A percentile compares a stretch with the other conserved stretches of the same genome.
Evolutionary conservation across 53 echinoderm and acorn worm species (phyloP).

Genomic region (Actinopyga echinites): DNA sequence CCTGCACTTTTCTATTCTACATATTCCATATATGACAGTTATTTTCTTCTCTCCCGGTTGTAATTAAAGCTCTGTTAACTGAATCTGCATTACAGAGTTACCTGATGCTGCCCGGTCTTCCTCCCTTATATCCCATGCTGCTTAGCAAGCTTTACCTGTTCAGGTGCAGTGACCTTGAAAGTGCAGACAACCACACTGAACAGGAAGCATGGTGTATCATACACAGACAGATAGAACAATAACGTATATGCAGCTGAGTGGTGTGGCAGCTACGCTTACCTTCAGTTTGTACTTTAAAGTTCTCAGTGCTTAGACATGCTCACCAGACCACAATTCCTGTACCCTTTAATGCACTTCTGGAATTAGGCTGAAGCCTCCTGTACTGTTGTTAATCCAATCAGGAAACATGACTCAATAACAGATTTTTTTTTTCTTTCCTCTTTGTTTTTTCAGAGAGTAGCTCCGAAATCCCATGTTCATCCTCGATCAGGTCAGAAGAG

Average conservation of each 20-base stretch:
- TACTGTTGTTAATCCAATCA: slow-evolving; percentile 28
- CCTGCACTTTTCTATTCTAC: too few species aligned
- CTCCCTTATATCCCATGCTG: too few species aligned
- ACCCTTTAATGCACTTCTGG: slow-evolving; percentile 17
- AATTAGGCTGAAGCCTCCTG: not conserved
- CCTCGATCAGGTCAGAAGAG: slow-evolving; percentile 19
- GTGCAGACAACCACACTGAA: slow-evolving; percentile 14
- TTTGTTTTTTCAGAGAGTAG: slow-evolving; percentile 28
- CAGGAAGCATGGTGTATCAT: not conserved
- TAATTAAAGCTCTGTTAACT: too few species aligned
- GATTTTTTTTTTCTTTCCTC: not conserved
- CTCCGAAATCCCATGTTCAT: slow-evolving; percentile 1
- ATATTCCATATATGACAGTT: too few species aligned
- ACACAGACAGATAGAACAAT: not conserved
- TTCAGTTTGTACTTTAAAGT: not conserved
- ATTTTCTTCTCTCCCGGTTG: too few species aligned
- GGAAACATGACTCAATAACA: slow-evolving; percentile 19
- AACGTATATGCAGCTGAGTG: not conserved
- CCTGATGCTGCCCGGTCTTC: too few species aligned
- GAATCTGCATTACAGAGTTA: too few species aligned
- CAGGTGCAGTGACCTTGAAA: slow-evolving; percentile 30
- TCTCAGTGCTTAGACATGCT: slow-evolving; percentile 8
- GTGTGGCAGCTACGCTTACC: not conserved
- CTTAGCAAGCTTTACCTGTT: not conserved
- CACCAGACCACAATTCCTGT: slow-evolving; percentile 36